Evolutionary conservation across 2,113 vertebrate species (phyloP).

Genomic region (Pogonocichla stellata): DNA sequence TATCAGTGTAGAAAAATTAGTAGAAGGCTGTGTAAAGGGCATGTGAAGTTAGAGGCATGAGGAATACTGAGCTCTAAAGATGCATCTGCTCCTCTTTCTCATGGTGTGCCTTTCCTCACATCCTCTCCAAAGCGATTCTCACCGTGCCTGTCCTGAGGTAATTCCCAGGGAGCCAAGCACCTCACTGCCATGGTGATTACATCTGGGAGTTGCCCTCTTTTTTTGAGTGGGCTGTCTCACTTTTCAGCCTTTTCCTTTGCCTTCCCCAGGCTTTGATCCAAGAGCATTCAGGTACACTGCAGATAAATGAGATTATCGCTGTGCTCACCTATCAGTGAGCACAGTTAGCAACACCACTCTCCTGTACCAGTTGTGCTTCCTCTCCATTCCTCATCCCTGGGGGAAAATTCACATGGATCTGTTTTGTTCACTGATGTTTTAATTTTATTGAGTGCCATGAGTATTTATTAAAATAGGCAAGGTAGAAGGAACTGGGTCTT

Average conservation of each 20-base stretch:
- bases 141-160: slow-evolving; percentile 57
- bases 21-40: slow-evolving; percentile 29
- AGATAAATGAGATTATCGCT: background rate
- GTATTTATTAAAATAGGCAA: slow-evolving; percentile 5
- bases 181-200: slow-evolving; percentile 1
- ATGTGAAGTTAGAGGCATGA: slow-evolving; percentile 24
- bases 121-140: slow-evolving; percentile 53
- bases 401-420: slow-evolving; percentile 1
- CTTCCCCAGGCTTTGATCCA: background rate
- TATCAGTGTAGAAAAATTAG: slow-evolving; percentile 48
- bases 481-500: background rate
- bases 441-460: slow-evolving; percentile 20
- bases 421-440: slow-evolving; percentile 23
- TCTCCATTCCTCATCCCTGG: background rate
- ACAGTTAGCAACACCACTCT: background rate
- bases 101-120: slow-evolving; percentile 36
- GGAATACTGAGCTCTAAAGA: slow-evolving; percentile 11
- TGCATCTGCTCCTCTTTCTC: slow-evolving; percentile 62
- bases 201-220: slow-evolving; percentile 22
- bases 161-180: slow-evolving; percentile 44
- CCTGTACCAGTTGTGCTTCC: background rate
- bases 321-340: background rate
- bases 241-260: slow-evolving; percentile 45
- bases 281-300: background rate
- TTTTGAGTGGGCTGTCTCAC: background rate